phyloP scores from a whole-genome alignment of 2,888 invertebrate species.

The Schizotus pectinicornis region DNA sequence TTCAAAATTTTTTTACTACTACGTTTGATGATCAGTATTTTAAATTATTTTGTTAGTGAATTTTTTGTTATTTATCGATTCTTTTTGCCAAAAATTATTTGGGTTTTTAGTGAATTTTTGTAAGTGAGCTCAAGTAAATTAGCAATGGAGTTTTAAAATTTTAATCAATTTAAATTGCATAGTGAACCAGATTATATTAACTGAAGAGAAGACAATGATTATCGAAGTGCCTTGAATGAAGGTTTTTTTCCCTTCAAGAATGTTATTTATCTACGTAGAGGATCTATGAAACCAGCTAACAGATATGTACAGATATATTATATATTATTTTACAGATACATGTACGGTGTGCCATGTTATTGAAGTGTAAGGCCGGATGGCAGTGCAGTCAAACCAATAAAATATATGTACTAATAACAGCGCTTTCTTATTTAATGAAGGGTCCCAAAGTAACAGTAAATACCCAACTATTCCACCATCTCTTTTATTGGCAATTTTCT shows the following conservation, averaged over 20 bases:
- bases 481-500: too few species aligned
- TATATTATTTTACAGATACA: conserved; percentile 57
- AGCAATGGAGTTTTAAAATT: conserved; percentile 30
- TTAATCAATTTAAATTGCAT: conserved; percentile 12
- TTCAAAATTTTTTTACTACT: conserved; percentile 21
- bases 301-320: conserved; percentile 51
- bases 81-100: conserved; percentile 25
- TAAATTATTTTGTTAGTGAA: conserved; percentile 4
- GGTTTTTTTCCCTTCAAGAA: conserved; percentile 44
- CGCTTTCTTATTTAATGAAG: not conserved
- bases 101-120: conserved; percentile 9
- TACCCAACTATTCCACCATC: too few species aligned
- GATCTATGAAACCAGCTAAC: conserved; percentile 51
- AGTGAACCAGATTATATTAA: conserved; percentile 20
- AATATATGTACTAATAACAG: conserved; percentile 52
- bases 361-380: conserved; percentile 55
- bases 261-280: conserved; percentile 50
- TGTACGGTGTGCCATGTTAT: conserved; percentile 59
- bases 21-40: conserved; percentile 26
- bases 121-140: conserved; percentile 21
- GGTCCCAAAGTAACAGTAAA: too few species aligned
- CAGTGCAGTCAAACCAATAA: conserved; percentile 57
- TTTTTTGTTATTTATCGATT: conserved; percentile 19
- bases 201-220: conserved; percentile 48
- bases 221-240: conserved; percentile 51